A percentile compares a stretch with the other conserved stretches of the same genome.
These are phyloP conservation scores for Reticulitermes lucifugus DNA, from an alignment of 2,888 invertebrate species.

Conservation along the genomic window DNA sequence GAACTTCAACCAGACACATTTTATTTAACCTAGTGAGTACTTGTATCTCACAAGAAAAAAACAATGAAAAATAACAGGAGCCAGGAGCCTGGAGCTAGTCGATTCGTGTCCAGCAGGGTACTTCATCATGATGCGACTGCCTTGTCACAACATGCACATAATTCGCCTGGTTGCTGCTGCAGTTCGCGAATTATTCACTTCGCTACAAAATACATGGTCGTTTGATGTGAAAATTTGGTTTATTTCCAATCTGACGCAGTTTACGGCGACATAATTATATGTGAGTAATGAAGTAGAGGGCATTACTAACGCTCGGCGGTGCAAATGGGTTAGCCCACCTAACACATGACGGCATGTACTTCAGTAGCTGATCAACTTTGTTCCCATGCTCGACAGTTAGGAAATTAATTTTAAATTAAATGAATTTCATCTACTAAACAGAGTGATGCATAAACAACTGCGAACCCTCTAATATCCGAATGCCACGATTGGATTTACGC, in stretches of 20 bases:
- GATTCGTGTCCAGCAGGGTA: too few relatives aligned
- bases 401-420: conserved; percentile 38
- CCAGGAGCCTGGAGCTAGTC: too few relatives aligned
- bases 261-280: conserved; percentile 40
- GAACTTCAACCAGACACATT: too few relatives aligned
- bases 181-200: conserved; percentile 26
- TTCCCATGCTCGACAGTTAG: background rate
- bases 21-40: background rate
- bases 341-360: background rate
- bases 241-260: conserved; percentile 40
- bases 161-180: conserved; percentile 1
- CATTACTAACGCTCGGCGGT: conserved; percentile 32
- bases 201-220: conserved; percentile 32
- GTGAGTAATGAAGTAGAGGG: conserved; percentile 33
- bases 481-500: too few relatives aligned
- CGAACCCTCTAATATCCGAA: background rate
- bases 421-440: conserved; percentile 18
- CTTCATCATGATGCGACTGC: too few relatives aligned
- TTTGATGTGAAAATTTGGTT: conserved; percentile 43
- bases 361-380: conserved; percentile 11
- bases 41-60: background rate
- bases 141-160: background rate
- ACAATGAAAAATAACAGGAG: too few relatives aligned
- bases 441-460: background rate
- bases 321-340: conserved; percentile 33